These are phyloP conservation scores for Carposina sasakii DNA, from an alignment of 1,140 invertebrate genomes.

Conservation along the genomic window DNA sequence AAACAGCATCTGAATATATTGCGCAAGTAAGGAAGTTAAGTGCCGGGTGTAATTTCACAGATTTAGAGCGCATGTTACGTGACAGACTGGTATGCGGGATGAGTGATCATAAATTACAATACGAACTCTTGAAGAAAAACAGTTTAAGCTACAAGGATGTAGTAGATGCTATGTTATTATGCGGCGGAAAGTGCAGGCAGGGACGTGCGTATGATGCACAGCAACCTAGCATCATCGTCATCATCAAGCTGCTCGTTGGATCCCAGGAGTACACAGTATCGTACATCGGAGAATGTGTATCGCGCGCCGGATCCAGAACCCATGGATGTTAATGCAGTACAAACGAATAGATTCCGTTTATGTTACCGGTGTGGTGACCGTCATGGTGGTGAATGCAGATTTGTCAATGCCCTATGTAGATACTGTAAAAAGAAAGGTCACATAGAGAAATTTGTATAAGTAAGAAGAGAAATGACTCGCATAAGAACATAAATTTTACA, in stretches of 20 bases:
- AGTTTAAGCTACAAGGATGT: slow-evolving; percentile 25
- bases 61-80: slow-evolving; percentile 29
- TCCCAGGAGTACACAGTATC: neutral
- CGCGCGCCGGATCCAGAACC: slow-evolving; percentile 10
- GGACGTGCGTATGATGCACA: slow-evolving; percentile 18
- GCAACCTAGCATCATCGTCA: too few relatives aligned
- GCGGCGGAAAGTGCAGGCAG: slow-evolving; percentile 23
- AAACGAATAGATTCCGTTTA: neutral
- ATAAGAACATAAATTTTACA: slow-evolving; percentile 13
- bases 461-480: slow-evolving; percentile 18
- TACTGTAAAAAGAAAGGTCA: slow-evolving; percentile 26
- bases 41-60: slow-evolving; percentile 23
- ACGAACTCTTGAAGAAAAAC: slow-evolving; percentile 24
- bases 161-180: slow-evolving; percentile 18
- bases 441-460: slow-evolving; percentile 24
- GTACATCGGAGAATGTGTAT: neutral
- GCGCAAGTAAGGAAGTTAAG: slow-evolving; percentile 22
- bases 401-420: slow-evolving; percentile 20
- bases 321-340: slow-evolving; percentile 25
- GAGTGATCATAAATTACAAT: slow-evolving; percentile 22
- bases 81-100: too few relatives aligned
- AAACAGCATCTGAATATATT: slow-evolving; percentile 18
- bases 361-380: slow-evolving; percentile 27
- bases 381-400: slow-evolving; percentile 22
- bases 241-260: too few relatives aligned